Conservation (phyloP, 30 jellyfish, hydroid and myxozoan species). For the Calvadosia cruxmelitensis region DNA sequence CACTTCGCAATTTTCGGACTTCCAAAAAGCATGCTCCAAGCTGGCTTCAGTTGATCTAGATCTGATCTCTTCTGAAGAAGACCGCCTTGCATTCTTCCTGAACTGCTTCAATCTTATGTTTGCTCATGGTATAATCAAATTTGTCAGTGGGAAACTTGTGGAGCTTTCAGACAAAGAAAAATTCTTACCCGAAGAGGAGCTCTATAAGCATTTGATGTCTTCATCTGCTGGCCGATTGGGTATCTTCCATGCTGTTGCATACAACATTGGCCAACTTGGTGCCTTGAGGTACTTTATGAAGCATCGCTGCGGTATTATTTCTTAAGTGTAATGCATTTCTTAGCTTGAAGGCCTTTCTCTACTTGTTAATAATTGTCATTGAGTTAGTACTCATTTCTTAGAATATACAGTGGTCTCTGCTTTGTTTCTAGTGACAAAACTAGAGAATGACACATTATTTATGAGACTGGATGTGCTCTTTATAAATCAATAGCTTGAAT, state of each 20-base stretch:
- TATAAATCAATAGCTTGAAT: too few species aligned
- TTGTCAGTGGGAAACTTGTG: conserved; percentile 30
- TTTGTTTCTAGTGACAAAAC: too few species aligned
- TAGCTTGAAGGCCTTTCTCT: too few species aligned
- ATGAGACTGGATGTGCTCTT: too few species aligned
- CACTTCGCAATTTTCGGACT: background rate
- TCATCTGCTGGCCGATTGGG: conserved; percentile 51
- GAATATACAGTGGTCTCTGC: too few species aligned
- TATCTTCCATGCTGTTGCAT: conserved; percentile 29
- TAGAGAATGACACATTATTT: too few species aligned
- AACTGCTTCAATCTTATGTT: conserved; percentile 58
- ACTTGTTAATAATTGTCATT: too few species aligned
- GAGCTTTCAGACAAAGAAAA: conserved; percentile 1
- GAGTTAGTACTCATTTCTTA: too few species aligned
- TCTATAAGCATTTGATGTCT: conserved; percentile 34
- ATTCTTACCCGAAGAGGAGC: conserved; percentile 14
- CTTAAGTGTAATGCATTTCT: too few species aligned
- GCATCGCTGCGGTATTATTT: too few species aligned
- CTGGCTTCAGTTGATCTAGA: conserved; percentile 35
- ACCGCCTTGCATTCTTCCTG: conserved; percentile 40
- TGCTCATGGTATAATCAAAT: conserved; percentile 41
- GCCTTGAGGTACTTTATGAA: conserved; percentile 27
- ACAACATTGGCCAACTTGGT: conserved; percentile 68
- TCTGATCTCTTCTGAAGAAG: conserved; percentile 22
- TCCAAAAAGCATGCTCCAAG: background rate